phyloP scores from a whole-genome alignment of 2,888 invertebrate genomes.

The Drosophila pegasa region DNA sequence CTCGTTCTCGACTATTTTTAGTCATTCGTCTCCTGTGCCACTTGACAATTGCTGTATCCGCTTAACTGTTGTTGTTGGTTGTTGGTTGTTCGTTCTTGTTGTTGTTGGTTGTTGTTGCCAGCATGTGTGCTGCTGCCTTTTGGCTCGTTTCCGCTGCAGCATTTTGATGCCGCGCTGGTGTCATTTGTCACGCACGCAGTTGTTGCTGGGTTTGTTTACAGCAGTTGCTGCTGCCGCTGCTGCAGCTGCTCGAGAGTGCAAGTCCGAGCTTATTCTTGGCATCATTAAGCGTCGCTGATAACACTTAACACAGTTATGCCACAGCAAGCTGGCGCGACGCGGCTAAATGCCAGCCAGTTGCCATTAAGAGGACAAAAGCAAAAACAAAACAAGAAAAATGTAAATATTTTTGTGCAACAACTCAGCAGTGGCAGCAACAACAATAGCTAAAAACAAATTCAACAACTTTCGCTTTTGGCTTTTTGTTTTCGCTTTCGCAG shows the following conservation, averaged over 20 bases:
- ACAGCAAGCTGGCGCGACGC: slow-evolving; percentile 16
- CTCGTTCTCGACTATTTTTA: slow-evolving; percentile 28
- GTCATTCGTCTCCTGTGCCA: slow-evolving; percentile 38
- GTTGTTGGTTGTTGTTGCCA: slow-evolving; percentile 1
- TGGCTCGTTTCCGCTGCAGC: slow-evolving; percentile 63
- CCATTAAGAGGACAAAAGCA: slow-evolving; percentile 41
- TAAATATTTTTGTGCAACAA: slow-evolving; percentile 62
- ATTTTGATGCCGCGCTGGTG: slow-evolving; percentile 71
- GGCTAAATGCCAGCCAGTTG: slow-evolving; percentile 64
- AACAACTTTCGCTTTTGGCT: slow-evolving; percentile 54
- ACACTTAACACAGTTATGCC: slow-evolving; percentile 71
- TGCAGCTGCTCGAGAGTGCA: slow-evolving; percentile 49
- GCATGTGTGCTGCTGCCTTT: slow-evolving; percentile 15
- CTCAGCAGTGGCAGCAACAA: slow-evolving; percentile 33
- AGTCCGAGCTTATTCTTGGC: slow-evolving; percentile 73
- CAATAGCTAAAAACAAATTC: slow-evolving; percentile 43
- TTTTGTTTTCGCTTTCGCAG: slow-evolving; percentile 55
- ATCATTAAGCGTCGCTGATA: slow-evolving; percentile 74
- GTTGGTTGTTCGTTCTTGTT: not conserved
- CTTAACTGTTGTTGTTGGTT: slow-evolving; percentile 48
- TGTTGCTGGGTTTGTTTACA: slow-evolving; percentile 55
- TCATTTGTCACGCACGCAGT: slow-evolving; percentile 73
- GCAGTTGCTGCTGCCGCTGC: slow-evolving; percentile 23
- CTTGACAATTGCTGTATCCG: slow-evolving; percentile 77
- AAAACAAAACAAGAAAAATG: slow-evolving; percentile 51